A percentile compares a stretch with the other conserved stretches of the same genome.
phyloP scores from a whole-genome alignment of 2,113 vertebrate genomes.

The Phrynosoma platyrhinos region DNA sequence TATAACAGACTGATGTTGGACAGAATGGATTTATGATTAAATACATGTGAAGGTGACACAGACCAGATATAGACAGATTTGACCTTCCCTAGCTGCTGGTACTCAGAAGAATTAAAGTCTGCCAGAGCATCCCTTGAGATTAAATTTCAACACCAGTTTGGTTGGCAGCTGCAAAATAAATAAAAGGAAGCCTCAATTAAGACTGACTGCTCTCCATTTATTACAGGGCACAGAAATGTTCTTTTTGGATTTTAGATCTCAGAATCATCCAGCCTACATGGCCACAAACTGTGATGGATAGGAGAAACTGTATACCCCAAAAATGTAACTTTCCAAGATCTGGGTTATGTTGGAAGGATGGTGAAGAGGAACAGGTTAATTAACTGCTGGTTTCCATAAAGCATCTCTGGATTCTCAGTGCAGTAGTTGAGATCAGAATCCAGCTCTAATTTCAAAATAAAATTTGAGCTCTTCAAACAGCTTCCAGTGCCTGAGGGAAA shows the following conservation, averaged over 20 bases:
- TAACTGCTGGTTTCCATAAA: background rate
- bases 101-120: background rate
- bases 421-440: constrained; percentile 44
- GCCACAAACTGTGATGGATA: no score
- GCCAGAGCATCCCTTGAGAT: background rate
- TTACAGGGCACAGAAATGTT: accelerated
- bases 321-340: no score
- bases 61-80: background rate
- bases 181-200: background rate
- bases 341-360: background rate
- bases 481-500: constrained; percentile 42
- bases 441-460: constrained; percentile 32
- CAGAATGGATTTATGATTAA: background rate
- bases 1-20: background rate
- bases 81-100: background rate
- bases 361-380: background rate
- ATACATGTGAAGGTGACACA: background rate
- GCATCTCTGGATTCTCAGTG: background rate
- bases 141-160: accelerated
- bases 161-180: background rate
- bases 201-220: background rate
- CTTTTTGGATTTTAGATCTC: no score
- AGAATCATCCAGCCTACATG: no score
- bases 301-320: no score
- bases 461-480: constrained; percentile 28